Conservation (phyloP, 1,140 invertebrate genomes). For the roundworm (Caenorhabditis elegans) region DNA sequence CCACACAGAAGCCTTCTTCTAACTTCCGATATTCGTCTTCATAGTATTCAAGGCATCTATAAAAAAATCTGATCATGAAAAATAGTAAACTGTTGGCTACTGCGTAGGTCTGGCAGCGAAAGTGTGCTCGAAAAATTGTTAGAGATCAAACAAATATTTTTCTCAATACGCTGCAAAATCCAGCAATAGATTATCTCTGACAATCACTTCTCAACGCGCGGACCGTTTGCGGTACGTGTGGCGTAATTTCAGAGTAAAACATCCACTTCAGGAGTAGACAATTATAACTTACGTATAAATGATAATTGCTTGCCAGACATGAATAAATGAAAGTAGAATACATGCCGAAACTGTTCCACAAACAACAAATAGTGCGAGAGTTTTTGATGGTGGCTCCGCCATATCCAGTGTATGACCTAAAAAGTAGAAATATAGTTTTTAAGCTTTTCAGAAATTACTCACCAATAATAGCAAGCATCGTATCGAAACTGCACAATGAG, state of each 20-base stretch:
- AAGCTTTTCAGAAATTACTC: too few species aligned
- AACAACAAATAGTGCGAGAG: constrained; percentile 39
- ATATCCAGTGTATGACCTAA: constrained; percentile 44
- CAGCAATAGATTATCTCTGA: too few species aligned
- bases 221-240: too few species aligned
- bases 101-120: not conserved
- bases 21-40: constrained; percentile 45
- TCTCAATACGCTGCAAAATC: too few species aligned
- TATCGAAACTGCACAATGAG: constrained; percentile 53
- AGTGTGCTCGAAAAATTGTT: too few species aligned
- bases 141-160: too few species aligned
- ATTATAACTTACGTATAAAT: constrained; percentile 53
- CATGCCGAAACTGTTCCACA: constrained; percentile 49
- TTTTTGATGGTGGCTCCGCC: constrained; percentile 34
- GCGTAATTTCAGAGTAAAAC: too few species aligned
- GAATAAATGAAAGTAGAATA: constrained; percentile 51
- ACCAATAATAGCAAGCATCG: constrained; percentile 53
- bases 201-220: too few species aligned
- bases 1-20: constrained; percentile 22
- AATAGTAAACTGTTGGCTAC: not conserved
- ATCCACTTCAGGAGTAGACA: too few species aligned
- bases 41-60: constrained; percentile 52
- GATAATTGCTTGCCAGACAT: constrained; percentile 54
- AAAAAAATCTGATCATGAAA: not conserved
- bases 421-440: not conserved